Evolutionary conservation across 2,888 invertebrate genomes (phyloP), one percentile per base, ranked within the genome.

Genomic region (Marasmarcha lunaedactyla): DNA sequence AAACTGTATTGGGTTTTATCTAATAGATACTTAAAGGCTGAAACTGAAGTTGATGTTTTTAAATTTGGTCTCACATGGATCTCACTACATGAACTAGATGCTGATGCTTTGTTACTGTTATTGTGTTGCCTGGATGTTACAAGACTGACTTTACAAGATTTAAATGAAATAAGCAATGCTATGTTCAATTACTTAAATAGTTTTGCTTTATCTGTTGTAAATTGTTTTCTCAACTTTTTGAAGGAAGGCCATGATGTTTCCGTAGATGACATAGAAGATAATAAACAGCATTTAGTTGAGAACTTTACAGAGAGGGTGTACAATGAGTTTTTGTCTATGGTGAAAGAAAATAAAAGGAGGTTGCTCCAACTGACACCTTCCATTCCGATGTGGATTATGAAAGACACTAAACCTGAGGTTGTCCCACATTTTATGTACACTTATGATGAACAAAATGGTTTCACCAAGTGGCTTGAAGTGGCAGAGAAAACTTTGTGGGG

Each of bases 1-100:
- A 69, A 57, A 46, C 50, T 83, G 0, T 66, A 61, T 30, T 83
- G 81, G 79, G 81, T 79, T 42, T 55, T 83, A 9, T 78, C 79
- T 13, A 76, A 81, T 43, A 67, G 76, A 36, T 65, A 69, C 46
- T 57, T 81, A 42, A 57, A 72, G 43, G 44, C 56, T 1, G 48
- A 55, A 1, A 61, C 46, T 47, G 83, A 83, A 51, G 45, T 69
- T 35, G 54, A 65, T 37, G 71, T 76, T 0, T 81, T 77, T 39
- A 59, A 63, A 47, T 79, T 81, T 61, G 81, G 81, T 10, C 45
- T 62, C n/a, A 37, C 68, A 15, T 83, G 81, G 81, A 52, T 73
- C 10, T 39, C 49, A 13, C 48, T 48, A 3, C 51, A 55, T 30
- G 59, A 67, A 41, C 57, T 59, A 13, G 67, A 67, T 2, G 61